A percentile compares a stretch with the other conserved stretches of the same genome.
These are phyloP conservation scores for Epirrhoe alternata DNA, from an alignment of 2,888 invertebrate species.

Conservation along the genomic window DNA sequence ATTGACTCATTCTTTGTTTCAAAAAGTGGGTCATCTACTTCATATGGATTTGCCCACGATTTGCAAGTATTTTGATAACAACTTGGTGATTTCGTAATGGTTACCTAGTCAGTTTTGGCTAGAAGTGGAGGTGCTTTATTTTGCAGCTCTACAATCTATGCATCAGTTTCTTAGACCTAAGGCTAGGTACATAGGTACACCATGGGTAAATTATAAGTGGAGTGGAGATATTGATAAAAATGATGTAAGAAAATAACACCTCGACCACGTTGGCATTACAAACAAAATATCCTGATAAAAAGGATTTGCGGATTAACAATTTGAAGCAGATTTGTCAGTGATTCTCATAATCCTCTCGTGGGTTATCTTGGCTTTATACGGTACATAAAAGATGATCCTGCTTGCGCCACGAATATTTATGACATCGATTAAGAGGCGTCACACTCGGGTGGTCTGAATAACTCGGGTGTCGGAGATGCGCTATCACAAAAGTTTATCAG, in stretches of 20 bases:
- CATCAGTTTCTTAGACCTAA: not conserved
- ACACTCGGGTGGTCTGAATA: conserved; percentile 72
- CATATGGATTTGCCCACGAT: conserved; percentile 62
- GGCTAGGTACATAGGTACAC: too few species aligned
- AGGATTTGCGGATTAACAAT: conserved; percentile 52
- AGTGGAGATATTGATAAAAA: conserved; percentile 2
- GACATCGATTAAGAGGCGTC: conserved; percentile 61
- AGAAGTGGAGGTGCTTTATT: conserved; percentile 5
- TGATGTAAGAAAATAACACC: conserved; percentile 34
- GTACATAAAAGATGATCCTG: conserved; percentile 66
- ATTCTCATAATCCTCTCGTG: conserved; percentile 50
- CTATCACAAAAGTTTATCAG: conserved; percentile 70
- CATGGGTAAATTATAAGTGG: too few species aligned
- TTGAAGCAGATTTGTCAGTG: conserved; percentile 57
- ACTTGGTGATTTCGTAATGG: conserved; percentile 32
- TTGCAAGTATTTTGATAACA: conserved; percentile 41
- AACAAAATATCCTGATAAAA: conserved; percentile 40
- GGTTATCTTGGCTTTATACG: conserved; percentile 70
- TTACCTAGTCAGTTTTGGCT: conserved; percentile 10
- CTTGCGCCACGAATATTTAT: conserved; percentile 77
- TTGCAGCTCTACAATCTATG: conserved; percentile 12
- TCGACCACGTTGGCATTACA: conserved; percentile 29
- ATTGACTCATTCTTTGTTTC: conserved; percentile 77
- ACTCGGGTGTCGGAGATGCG: conserved; percentile 55
- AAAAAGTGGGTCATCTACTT: conserved; percentile 70